A percentile compares a stretch with the other conserved stretches of the same genome.
Conservation (phyloP, 2,888 invertebrate genomes). For the Melanostoma scalare region DNA sequence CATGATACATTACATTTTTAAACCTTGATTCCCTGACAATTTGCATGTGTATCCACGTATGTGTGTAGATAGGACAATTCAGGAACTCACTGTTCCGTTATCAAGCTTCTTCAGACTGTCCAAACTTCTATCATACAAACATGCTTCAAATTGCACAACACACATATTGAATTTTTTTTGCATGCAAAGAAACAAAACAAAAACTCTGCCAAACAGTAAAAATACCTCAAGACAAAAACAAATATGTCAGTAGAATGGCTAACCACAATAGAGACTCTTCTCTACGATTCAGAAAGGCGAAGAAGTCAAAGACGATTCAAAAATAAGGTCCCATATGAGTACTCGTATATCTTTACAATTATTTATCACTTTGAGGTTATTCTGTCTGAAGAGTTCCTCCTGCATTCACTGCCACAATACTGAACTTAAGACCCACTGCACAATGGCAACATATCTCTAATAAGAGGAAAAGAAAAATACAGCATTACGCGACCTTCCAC, state of each 20-base stretch:
- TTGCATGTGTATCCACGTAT: too few species aligned
- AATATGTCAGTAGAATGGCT: slow-evolving; percentile 60
- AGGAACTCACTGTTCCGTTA: too few species aligned
- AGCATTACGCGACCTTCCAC: slow-evolving; percentile 63
- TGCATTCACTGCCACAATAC: not conserved
- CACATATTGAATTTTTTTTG: slow-evolving; percentile 39
- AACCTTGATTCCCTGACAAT: too few species aligned
- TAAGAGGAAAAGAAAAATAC: slow-evolving; percentile 57
- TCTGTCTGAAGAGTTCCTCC: slow-evolving; percentile 31
- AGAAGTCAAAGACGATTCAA: slow-evolving; percentile 42
- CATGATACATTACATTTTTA: too few species aligned
- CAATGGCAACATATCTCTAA: slow-evolving; percentile 63
- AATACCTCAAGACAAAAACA: slow-evolving; percentile 58
- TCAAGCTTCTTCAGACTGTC: too few species aligned
- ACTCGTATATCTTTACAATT: slow-evolving; percentile 46
- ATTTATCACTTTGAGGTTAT: slow-evolving; percentile 57
- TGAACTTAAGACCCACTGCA: slow-evolving; percentile 53
- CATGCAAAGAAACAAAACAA: slow-evolving; percentile 11
- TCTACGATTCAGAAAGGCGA: slow-evolving; percentile 21
- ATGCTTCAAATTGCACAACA: not conserved
- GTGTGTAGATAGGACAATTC: too few species aligned
- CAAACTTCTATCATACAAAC: too few species aligned
- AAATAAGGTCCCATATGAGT: slow-evolving; percentile 46
- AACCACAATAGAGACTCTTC: slow-evolving; percentile 42
- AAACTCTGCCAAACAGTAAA: slow-evolving; percentile 46